Percentiles rank a stretch among this genome's conserved stretches.
phyloP scores from a whole-genome alignment of 2,113 vertebrate species.

The Empidonax alnorum region DNA sequence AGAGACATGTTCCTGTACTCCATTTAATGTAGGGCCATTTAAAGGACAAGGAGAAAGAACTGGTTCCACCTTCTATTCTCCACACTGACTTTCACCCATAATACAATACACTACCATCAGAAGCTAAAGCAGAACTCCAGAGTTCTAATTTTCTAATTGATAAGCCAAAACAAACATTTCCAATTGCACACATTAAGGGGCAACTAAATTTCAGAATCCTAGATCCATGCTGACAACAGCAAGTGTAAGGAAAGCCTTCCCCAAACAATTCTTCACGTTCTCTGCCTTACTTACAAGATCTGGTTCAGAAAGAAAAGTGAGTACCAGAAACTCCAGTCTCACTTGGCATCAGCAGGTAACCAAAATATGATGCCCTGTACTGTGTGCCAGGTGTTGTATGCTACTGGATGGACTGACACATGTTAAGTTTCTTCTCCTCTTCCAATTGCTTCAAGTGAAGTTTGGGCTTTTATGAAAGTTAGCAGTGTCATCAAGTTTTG shows the following conservation, averaged over 20 bases:
- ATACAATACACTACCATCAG: not conserved
- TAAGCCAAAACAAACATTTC: not conserved
- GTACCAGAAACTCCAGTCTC: not conserved
- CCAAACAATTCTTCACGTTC: not conserved
- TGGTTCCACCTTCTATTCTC: not conserved
- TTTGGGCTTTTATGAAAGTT: not conserved
- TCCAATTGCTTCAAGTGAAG: not conserved
- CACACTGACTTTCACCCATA: not conserved
- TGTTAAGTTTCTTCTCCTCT: not conserved
- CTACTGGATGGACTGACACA: not conserved
- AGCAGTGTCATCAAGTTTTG: not conserved
- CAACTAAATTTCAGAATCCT: not conserved
- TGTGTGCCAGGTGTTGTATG: not conserved
- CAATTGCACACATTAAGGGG: not conserved
- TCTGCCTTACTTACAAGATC: not conserved
- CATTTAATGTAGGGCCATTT: not conserved
- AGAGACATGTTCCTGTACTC: not conserved
- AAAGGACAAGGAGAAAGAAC: not conserved
- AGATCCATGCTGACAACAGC: not conserved
- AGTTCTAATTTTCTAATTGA: not conserved
- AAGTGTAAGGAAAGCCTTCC: not conserved
- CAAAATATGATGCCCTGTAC: not conserved
- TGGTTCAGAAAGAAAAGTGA: not conserved
- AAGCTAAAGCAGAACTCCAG: not conserved
- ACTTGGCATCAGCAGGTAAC: not conserved